Base-by-base conservation (phyloP, 1,140 invertebrate genomes). In the Arion vulgaris region DNA sequence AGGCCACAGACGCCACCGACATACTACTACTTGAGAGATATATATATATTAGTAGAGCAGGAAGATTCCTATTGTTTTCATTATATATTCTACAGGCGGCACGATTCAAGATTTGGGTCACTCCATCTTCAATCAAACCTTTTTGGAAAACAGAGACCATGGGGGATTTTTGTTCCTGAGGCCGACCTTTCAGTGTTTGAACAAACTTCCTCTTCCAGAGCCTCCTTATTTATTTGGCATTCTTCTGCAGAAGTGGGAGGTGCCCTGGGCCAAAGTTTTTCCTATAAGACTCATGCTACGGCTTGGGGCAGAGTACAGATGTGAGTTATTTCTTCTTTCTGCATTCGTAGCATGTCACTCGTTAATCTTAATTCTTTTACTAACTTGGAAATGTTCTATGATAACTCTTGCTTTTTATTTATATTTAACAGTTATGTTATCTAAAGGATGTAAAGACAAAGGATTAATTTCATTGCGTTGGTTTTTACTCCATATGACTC, bases 181-280 rank as follows among this genome's bases (percentile, higher is more conserved):
- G 80, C 95, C 96, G 28, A 95, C 95, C n/a, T 95, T 96, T 91
- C 96, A 97, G 86, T 97, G 96, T 92, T 92, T 97, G 72, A 95
- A 96, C 85, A 95, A 96, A 88, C 92, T 97, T 4, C 92, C 85
- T 0, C 91, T 96, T 74, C 96, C 96, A 0, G 93, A 94, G 28
- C 94, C 95, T 77, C 96, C 96, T 0, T 97, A 95, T 90, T 91
- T 97, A 32, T 94, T 97, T 85, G 96, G 95, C 0, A 94, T 97
- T 83, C 93, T 97, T 51, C 94, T 98, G 68, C 96, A 97, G 88
- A 95, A 95, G 93, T 96, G 95, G 94, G 96, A 97, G 93, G 95
- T 95, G 34, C 96, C 96, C 0, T 97, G 96, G 96, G 96, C 96
- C 0, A 96, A 96, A 93, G 94, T 97, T 41, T 96, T 97, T 89